Base-by-base conservation (phyloP, 1,140 invertebrate species). In the Atta texana region DNA sequence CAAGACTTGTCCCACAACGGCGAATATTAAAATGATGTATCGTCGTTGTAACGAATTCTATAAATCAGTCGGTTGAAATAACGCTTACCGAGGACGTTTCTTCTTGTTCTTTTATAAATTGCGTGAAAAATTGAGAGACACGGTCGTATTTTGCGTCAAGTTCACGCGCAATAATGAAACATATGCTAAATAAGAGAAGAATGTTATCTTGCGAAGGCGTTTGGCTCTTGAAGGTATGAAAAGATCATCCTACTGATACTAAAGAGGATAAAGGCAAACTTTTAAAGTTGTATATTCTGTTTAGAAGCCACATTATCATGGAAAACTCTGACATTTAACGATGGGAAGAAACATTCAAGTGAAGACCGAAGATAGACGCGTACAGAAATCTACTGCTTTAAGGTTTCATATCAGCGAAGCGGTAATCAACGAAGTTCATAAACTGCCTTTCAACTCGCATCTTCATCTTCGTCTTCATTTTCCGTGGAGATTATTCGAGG, bases 391-490 rank as follows among this genome's bases (percentile, higher is more conserved):
- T 75, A 61, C 39, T 39, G 3, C 69, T 63, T 55, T 61, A 34
- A 63, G 55, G 39, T 84, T 75, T 84, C 57, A 24, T 84, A 84
- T 84, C 80, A 61, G 69, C 24, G 24, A 74, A 74, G 39, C 69
- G n/a, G 80, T 75, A 84, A 84, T 84, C 69, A 51, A 59, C 53
- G 80, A 61, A 61, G 55, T 44, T 51, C 55, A 84, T 84, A 84
- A 84, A 49, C 63, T 69, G 55, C 57, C 80, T 75, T 84, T 84
- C 80, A 84, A 51, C 69, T 75, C 69, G 28, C 80, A 49, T 84
- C 69, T 84, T 75, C 69, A 75, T 84, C 80, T 75, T 75, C 68
- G 53, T 82, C 80, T 82, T 74, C 24, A 84, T 84, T 75, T 75
- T 84, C 44, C 55, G 12, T 55, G 8, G 28, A 49, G 69, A 34